Percentiles rank a stretch among this genome's conserved stretches.
These are phyloP conservation scores for Pseudois nayaur DNA, from an alignment of 2,113 vertebrate genomes.

Conservation along the genomic window DNA sequence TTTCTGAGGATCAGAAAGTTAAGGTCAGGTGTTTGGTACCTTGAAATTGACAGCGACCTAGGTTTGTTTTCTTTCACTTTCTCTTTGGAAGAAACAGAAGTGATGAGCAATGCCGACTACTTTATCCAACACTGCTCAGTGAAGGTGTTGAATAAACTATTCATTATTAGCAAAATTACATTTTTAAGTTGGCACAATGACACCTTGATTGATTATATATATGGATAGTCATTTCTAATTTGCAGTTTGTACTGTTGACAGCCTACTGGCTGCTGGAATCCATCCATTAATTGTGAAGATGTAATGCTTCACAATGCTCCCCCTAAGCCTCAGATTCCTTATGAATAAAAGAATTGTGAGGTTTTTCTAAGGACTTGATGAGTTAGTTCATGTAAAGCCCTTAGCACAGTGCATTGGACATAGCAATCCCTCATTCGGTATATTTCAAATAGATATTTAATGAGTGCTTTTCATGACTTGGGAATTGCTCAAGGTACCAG, in stretches of 20 bases:
- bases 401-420: neutral
- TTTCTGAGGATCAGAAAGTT: neutral
- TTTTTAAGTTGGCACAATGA: neutral
- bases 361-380: neutral
- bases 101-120: neutral
- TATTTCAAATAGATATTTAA: neutral
- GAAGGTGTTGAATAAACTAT: neutral
- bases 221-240: constrained; percentile 20
- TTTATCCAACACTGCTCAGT: neutral
- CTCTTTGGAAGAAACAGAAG: neutral
- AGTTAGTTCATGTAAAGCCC: neutral
- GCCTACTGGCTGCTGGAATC: neutral
- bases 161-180: neutral
- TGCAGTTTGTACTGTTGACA: neutral
- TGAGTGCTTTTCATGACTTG: neutral
- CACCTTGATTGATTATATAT: neutral
- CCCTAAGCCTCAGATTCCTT: neutral
- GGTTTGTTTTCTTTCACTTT: neutral
- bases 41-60: neutral
- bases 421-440: neutral
- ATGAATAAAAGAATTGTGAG: neutral
- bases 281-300: neutral
- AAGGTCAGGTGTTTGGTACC: neutral
- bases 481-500: neutral
- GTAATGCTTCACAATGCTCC: neutral